phyloP scores from a whole-genome alignment of 1,140 invertebrate species.

The Aphaenogaster floridana region DNA sequence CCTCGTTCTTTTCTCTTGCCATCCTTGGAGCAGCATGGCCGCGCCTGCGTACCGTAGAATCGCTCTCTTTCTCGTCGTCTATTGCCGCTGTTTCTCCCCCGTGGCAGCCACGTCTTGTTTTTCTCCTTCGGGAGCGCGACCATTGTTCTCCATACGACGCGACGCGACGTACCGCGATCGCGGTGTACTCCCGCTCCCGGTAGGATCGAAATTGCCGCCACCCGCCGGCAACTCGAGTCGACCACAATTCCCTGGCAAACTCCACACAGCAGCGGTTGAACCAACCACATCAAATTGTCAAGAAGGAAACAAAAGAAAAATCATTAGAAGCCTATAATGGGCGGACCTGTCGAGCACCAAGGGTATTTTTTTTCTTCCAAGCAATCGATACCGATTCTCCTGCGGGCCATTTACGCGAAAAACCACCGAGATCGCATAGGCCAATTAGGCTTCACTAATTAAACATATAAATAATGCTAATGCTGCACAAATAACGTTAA shows the following conservation, averaged over 20 bases:
- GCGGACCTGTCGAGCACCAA: not conserved
- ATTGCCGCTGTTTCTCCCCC: not conserved
- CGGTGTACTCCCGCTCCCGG: constrained; percentile 31
- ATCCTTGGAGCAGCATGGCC: not conserved
- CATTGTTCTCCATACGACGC: constrained; percentile 51
- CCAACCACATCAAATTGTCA: constrained; percentile 3
- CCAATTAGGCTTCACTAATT: constrained; percentile 6
- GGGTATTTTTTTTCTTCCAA: too few species aligned
- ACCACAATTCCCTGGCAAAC: constrained; percentile 3
- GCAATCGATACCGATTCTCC: not conserved
- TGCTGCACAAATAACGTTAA: not conserved
- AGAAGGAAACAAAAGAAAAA: not conserved
- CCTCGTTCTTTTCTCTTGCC: not conserved
- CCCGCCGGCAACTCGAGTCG: constrained; percentile 20
- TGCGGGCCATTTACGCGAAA: not conserved
- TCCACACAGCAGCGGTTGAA: not conserved
- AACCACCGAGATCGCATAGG: not conserved
- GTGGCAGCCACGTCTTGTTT: constrained; percentile 36
- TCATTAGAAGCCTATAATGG: not conserved
- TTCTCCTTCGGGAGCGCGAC: constrained; percentile 47
- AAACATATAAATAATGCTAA: constrained; percentile 11
- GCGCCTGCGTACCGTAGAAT: constrained; percentile 21
- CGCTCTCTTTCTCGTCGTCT: not conserved
- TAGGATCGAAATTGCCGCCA: constrained; percentile 47
- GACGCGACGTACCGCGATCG: not conserved